phyloP scores from a whole-genome alignment of 2,888 invertebrate species.

The Drosophila lutescens region DNA sequence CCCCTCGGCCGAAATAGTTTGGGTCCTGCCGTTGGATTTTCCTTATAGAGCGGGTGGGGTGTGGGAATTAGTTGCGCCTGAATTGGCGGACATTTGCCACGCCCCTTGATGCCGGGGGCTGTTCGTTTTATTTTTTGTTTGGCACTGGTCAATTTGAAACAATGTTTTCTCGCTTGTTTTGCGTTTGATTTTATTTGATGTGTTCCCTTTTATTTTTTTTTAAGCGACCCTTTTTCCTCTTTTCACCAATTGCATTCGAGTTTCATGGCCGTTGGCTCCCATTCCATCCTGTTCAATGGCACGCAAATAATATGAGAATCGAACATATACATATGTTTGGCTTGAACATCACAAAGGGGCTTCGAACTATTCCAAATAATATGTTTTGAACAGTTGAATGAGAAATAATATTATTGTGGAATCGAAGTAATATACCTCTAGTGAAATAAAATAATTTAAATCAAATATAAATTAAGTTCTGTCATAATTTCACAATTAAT shows the following conservation, averaged over 20 bases:
- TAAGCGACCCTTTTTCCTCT: conserved; percentile 49
- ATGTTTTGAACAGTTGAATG: too few species aligned
- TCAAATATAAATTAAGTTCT: too few species aligned
- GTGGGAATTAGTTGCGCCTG: conserved; percentile 81
- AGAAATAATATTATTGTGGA: too few species aligned
- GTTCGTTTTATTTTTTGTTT: conserved; percentile 44
- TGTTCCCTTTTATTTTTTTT: conserved; percentile 56
- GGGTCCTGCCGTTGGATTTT: conserved; percentile 7
- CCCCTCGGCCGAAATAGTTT: conserved; percentile 21
- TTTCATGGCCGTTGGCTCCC: conserved; percentile 12
- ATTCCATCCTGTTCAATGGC: conserved; percentile 43
- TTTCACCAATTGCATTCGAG: conserved; percentile 56
- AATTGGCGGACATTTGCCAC: conserved; percentile 75
- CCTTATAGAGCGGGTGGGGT: conserved; percentile 1
- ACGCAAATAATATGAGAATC: conserved; percentile 59
- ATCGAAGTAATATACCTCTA: too few species aligned
- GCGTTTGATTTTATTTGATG: conserved; percentile 78
- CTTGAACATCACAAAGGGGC: too few species aligned
- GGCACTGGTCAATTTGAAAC: conserved; percentile 72
- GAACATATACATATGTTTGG: conserved; percentile 12
- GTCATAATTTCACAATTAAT: too few species aligned
- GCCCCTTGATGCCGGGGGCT: conserved; percentile 21
- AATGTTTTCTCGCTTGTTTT: conserved; percentile 78
- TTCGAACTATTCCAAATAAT: too few species aligned
- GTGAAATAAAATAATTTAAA: too few species aligned